Evolutionary conservation across 2,113 vertebrate species (phyloP), one percentile per base, ranked within the genome.

Genomic region (Zingel zingel): DNA sequence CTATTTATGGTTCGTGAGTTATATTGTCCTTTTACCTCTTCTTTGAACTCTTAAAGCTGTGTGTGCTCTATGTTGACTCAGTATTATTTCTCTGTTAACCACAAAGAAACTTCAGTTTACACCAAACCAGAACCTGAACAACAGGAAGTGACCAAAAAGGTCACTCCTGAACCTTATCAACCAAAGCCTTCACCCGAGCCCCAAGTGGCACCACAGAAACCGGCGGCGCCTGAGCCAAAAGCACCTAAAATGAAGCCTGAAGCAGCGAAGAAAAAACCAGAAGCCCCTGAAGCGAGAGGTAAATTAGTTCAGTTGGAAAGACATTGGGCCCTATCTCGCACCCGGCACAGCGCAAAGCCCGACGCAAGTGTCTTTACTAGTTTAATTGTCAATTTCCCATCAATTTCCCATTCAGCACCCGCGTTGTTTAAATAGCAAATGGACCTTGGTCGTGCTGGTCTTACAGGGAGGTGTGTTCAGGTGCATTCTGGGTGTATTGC

Each of bases 21-120:
- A 4, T 77, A 7, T 61, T 65, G 15, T 69, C 23, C 59, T 67
- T 51, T 69, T 51, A 50, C 15, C 15, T n/a, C 12, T 1, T 74
- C 16, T 1, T 77, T 9, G 39, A 64, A 36, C 51, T 90, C 81
- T 92, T 79, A 11, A 69, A 64, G 21, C 33, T 39, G 7, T 72
- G 8, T 70, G n/a, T 39, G 43, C 16, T 63, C 48, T 57, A 3
- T 72, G 54, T 61, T 84, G 21, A 83, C 69, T 89, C 64, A 39
- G 12, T 85, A 6, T 63, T 82, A 21, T 92, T 80, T 92, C 58
- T 93, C 43, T 93, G 64, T 93, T 91, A 79, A 90, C 64, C 75
- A 85, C 80, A 83, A 94, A 90, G 66, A 88, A 81, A 59, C 65
- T 6, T 53, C 76, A 68, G 58, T 72, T 30, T 66, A n/a, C 82